Percentiles rank a stretch among this genome's conserved stretches.
These are phyloP conservation scores for Panthera tigris DNA, from an alignment of 2,113 vertebrate genomes.

Conservation along the genomic window DNA sequence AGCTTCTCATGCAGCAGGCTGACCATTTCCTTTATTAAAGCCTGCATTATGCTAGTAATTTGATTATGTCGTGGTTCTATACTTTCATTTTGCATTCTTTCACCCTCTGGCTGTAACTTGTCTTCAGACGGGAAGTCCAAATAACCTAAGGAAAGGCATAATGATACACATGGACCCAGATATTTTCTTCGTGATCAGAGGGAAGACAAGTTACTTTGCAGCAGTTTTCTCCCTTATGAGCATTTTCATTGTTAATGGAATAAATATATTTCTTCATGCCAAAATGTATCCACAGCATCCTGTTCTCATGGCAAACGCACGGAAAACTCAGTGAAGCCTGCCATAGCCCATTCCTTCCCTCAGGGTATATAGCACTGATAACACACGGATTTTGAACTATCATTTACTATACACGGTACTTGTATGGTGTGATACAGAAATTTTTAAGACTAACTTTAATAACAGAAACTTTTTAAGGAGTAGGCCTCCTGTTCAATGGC, in stretches of 20 bases:
- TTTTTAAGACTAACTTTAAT: neutral
- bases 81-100: neutral
- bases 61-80: neutral
- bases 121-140: neutral
- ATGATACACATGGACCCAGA: neutral
- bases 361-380: neutral
- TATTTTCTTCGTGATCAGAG: neutral
- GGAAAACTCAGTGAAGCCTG: neutral
- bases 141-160: neutral
- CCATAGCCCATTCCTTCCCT: neutral
- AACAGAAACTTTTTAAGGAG: neutral
- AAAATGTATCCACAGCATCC: neutral
- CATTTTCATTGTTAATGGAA: neutral
- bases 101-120: neutral
- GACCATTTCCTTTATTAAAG: neutral
- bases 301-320: neutral
- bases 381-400: neutral
- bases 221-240: neutral
- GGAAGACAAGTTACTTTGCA: neutral
- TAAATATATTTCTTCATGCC: neutral
- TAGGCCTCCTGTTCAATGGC: neutral
- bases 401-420: neutral
- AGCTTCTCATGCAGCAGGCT: neutral
- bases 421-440: neutral
- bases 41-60: neutral